Percentiles rank a stretch among this genome's conserved stretches.
phyloP scores from a whole-genome alignment of 2,888 invertebrate genomes.

The Hemaris fuciformis region DNA sequence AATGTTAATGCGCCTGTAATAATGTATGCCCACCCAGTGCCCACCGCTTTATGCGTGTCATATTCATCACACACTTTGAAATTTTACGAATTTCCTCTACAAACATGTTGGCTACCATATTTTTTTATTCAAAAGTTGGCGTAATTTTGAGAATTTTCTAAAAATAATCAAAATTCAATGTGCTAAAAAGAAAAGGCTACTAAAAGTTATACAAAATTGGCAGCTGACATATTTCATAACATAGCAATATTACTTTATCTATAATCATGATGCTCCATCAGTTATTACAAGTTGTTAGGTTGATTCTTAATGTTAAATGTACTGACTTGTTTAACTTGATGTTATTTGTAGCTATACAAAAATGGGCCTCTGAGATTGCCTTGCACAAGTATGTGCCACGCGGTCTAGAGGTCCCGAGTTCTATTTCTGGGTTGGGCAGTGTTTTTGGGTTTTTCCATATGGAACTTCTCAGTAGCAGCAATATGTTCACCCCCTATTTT shows the following conservation, averaged over 20 bases:
- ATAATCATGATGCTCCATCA: neutral
- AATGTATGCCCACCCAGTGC: neutral
- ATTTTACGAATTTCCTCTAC: neutral
- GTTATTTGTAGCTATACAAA: no score
- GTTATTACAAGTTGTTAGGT: neutral
- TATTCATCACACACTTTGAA: neutral
- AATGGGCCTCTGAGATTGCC: no score
- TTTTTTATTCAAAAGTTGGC: no score
- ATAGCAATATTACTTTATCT: neutral
- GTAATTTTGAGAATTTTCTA: no score
- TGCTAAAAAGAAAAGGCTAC: neutral
- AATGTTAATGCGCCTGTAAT: neutral
- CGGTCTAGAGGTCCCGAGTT: no score
- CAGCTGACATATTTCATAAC: neutral
- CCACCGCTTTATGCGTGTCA: conserved; percentile 5
- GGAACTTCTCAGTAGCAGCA: no score
- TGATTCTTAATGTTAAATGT: neutral
- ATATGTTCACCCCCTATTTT: no score
- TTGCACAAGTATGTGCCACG: no score
- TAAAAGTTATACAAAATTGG: neutral
- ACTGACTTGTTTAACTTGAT: no score
- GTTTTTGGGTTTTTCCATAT: no score
- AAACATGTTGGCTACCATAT: neutral
- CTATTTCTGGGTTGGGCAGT: no score
- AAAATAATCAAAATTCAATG: no score